Conservation (phyloP, 2,113 vertebrate genomes). For the Toxostoma redivivum region DNA sequence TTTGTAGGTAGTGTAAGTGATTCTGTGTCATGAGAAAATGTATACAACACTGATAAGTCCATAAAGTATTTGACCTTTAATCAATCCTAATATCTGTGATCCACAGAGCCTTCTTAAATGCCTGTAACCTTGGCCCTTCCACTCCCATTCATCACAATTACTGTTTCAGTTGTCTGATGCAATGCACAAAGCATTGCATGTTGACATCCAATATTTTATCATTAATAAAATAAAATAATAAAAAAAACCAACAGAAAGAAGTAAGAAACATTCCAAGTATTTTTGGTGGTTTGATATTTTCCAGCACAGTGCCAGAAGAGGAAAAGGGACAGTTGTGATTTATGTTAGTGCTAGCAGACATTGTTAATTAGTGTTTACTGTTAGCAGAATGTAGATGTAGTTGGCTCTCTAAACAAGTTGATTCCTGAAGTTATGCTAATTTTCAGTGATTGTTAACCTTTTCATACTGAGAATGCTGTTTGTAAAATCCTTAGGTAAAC, state of each 20-base stretch:
- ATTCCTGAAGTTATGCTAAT: background rate
- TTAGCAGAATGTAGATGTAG: background rate
- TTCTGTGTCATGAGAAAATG: constrained; percentile 62
- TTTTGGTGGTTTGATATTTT: constrained; percentile 71
- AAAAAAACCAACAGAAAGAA: background rate
- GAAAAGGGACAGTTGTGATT: constrained; percentile 60
- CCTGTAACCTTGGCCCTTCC: constrained; percentile 66
- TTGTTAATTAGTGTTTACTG: constrained; percentile 61
- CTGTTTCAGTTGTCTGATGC: constrained; percentile 71
- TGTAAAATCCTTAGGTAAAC: background rate
- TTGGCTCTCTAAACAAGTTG: background rate
- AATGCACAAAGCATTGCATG: constrained; percentile 57
- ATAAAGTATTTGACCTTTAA: constrained; percentile 81
- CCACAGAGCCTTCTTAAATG: constrained; percentile 70
- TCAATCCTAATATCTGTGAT: constrained; percentile 78
- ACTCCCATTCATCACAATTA: constrained; percentile 79
- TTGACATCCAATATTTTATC: constrained; percentile 80
- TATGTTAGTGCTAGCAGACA: constrained; percentile 44
- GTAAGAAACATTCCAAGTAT: constrained; percentile 72
- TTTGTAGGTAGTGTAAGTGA: constrained; percentile 45
- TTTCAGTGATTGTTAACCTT: background rate
- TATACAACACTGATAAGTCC: constrained; percentile 74
- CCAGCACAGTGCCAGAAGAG: constrained; percentile 60
- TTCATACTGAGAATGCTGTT: background rate
- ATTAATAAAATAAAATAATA: constrained; percentile 67